Evolutionary conservation across 2,113 vertebrate species (phyloP).

Genomic region (Cyrtonyx montezumae): DNA sequence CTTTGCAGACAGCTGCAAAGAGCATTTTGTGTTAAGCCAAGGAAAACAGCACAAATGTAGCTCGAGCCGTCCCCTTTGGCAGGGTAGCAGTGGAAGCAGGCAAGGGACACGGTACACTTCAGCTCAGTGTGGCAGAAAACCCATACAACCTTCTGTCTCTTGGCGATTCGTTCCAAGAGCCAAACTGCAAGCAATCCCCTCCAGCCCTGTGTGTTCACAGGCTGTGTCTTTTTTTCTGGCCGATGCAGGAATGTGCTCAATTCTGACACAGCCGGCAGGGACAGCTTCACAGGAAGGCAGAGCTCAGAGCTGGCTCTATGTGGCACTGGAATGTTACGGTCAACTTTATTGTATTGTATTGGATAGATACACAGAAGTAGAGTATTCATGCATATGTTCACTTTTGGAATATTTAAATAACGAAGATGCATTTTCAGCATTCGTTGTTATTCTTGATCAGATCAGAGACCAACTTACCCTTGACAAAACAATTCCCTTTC

Average conservation of each 20-base stretch:
- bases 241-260: not conserved
- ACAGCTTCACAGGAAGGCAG: fast-evolving
- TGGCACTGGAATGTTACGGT: not conserved
- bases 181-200: not conserved
- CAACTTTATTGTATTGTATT: not conserved
- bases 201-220: not conserved
- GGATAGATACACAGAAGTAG: not conserved
- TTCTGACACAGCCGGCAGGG: fast-evolving
- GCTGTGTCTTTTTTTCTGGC: not conserved
- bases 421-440: not conserved
- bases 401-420: not conserved
- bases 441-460: not conserved
- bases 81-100: not conserved
- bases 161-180: not conserved
- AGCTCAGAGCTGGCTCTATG: not conserved
- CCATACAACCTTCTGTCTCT: fast-evolving
- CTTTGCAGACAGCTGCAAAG: not conserved
- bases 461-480: not conserved
- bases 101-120: fast-evolving
- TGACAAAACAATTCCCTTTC: not conserved
- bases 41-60: conserved; percentile 17
- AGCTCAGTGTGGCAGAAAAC: not conserved
- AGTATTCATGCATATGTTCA: not conserved
- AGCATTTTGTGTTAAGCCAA: not conserved
- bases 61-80: not conserved